phyloP scores from a whole-genome alignment of 2,797 vertebrate species.

The Anniella stebbinsi region DNA sequence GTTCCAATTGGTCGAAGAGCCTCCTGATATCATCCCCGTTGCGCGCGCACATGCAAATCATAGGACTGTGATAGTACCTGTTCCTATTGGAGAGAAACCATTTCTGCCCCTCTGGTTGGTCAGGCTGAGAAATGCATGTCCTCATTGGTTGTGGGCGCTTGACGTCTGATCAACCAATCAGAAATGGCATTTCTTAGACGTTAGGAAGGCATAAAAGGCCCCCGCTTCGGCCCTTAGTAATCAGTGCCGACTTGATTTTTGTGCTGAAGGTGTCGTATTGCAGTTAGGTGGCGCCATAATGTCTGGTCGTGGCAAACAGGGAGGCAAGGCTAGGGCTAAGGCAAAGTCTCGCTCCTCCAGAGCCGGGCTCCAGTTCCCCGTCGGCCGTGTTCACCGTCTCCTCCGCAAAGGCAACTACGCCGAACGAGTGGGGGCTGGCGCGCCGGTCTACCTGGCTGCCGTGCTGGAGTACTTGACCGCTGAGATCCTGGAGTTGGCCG shows the following conservation, averaged over 20 bases:
- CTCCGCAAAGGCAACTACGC: conserved; percentile 89
- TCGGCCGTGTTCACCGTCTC: conserved; percentile 86
- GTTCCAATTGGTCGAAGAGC: not conserved
- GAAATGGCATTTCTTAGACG: rapidly evolving
- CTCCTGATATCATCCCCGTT: too few relatives aligned
- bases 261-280: rapidly evolving
- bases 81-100: not conserved
- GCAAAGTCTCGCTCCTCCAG: conserved; percentile 87
- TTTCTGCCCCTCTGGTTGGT: not conserved
- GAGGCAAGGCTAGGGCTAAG: conserved; percentile 86
- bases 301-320: conserved; percentile 88
- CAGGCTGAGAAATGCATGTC: rapidly evolving
- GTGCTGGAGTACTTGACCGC: conserved; percentile 89
- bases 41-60: conserved; percentile 39
- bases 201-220: conserved; percentile 15
- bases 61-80: not conserved
- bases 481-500: conserved; percentile 88
- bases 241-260: rapidly evolving
- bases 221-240: rapidly evolving
- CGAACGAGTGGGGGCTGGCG: conserved; percentile 84
- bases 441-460: conserved; percentile 86
- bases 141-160: not conserved
- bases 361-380: conserved; percentile 87
- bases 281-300: conserved; percentile 56
- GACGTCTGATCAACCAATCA: not conserved